Base-by-base conservation (phyloP, 2,113 vertebrate species). In the Lepus europaeus region DNA sequence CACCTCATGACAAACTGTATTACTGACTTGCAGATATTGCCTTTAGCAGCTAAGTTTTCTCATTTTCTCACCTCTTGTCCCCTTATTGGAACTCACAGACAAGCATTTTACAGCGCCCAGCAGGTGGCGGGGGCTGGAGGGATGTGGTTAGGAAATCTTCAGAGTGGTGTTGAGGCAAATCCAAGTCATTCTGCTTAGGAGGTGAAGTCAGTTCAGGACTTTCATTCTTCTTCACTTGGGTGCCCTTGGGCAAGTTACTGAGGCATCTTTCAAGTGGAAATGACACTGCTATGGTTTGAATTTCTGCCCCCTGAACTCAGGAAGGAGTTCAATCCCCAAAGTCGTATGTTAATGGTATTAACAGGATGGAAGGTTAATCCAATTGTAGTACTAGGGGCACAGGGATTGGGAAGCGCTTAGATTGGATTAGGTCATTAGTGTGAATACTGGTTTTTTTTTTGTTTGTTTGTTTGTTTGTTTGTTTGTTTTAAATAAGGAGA, bases 11-110 rank as follows among this genome's bases (percentile, higher is more conserved):
- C 22, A 85, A 73, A 36, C 4, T 78, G 45, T 23, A 45, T 70
- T 91, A 51, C 76, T 94, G 84, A 90, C 61, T 76, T 49, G 25
- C 89, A 94, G 70, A 39, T 53, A 29, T 17, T 56, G 16, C 81
- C 86, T 25, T 90, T 64, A 51, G 25, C 31, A 68, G 36, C 20
- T 81, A 51, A 73, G 66, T 27, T 81, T 81, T 77, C 64, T 72
- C 27, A 69, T 7, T 23, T 91, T 93, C 39, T 11, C 19, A 94
- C 16, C 22, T 95, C 51, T 20, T 27, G 10, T 27, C 22, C 53
- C 27, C 53, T 70, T 63, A 89, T 66, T 25, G 72, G 77, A 45
- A 90, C 23, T 83, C 72, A 84, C 45, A 80, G 29, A 36, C 79
- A 89, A 85, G 92, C 27, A 79, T 31, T 87, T 80, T 80, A 77